These are phyloP conservation scores for Slavum lentiscoides DNA, from an alignment of 2,888 invertebrate species.

Conservation along the genomic window DNA sequence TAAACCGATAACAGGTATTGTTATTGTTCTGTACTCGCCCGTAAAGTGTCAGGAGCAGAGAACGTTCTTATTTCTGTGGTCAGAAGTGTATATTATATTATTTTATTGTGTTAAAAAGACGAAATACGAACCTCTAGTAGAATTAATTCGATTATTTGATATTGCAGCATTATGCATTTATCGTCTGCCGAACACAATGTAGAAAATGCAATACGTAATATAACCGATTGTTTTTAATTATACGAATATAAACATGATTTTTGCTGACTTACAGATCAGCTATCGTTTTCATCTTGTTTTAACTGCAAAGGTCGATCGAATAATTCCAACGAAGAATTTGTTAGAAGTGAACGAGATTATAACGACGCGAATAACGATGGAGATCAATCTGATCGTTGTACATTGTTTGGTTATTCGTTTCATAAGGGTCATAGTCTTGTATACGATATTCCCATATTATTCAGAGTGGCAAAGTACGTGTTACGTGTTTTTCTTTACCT, in stretches of 20 bases:
- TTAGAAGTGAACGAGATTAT: slow-evolving; percentile 12
- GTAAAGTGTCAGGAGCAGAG: too few species aligned
- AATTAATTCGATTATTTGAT: background rate
- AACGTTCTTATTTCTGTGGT: too few species aligned
- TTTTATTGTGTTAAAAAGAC: background rate
- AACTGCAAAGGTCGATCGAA: slow-evolving; percentile 28
- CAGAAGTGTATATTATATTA: background rate
- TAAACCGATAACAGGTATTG: background rate
- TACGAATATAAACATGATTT: background rate
- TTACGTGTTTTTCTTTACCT: background rate
- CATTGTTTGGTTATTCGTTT: slow-evolving; percentile 55
- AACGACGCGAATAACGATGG: background rate
- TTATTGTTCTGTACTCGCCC: background rate
- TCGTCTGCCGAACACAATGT: background rate
- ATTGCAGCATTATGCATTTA: slow-evolving; percentile 2
- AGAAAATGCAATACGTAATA: background rate
- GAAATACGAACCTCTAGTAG: background rate
- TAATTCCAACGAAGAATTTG: slow-evolving; percentile 32
- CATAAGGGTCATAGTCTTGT: slow-evolving; percentile 55
- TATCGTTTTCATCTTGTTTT: slow-evolving; percentile 3
- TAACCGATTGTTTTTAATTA: background rate
- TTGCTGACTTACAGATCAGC: background rate
- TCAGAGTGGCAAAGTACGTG: slow-evolving; percentile 55
- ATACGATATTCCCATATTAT: slow-evolving; percentile 54
- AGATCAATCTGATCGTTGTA: slow-evolving; percentile 29